These are phyloP conservation scores for Pipistrellus pygmaeus DNA, from an alignment of 2,797 vertebrate species.

Conservation along the genomic window DNA sequence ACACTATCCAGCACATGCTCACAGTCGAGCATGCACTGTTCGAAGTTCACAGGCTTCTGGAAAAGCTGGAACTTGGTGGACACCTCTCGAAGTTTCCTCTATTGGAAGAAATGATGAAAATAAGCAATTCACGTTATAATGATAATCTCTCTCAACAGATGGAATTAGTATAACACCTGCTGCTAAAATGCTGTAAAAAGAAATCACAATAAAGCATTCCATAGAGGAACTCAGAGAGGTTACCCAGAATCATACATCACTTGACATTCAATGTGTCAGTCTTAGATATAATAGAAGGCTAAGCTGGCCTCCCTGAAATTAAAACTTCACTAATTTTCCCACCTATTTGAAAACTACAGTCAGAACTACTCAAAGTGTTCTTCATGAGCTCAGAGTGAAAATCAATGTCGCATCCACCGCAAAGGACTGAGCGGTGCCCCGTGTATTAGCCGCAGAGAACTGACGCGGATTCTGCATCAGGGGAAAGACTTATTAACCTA, in stretches of 20 bases:
- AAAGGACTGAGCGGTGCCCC: accelerated
- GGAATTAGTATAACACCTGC: background rate
- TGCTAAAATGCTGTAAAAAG: background rate
- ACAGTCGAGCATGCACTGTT: conserved; percentile 98
- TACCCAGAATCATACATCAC: background rate
- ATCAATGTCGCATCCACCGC: background rate
- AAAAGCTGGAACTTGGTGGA: conserved; percentile 98
- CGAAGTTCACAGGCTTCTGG: conserved; percentile 99
- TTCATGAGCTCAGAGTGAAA: background rate
- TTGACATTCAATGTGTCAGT: background rate
- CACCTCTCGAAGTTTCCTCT: conserved; percentile 97
- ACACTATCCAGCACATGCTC: conserved; percentile 95
- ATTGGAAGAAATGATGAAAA: conserved; percentile 67
- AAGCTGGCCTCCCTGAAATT: background rate
- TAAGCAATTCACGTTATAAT: background rate
- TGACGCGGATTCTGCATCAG: background rate
- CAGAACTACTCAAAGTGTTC: background rate
- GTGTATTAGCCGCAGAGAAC: background rate
- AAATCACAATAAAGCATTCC: background rate
- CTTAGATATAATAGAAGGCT: background rate
- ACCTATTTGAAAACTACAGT: background rate
- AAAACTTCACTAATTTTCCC: background rate
- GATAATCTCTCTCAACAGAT: background rate
- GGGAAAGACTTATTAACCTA: background rate
- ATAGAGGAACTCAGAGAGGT: background rate